Percentiles rank a stretch among this genome's conserved stretches.
Evolutionary conservation across 1,140 invertebrate species (phyloP).

Genomic region (Dendrolimus punctatus): DNA sequence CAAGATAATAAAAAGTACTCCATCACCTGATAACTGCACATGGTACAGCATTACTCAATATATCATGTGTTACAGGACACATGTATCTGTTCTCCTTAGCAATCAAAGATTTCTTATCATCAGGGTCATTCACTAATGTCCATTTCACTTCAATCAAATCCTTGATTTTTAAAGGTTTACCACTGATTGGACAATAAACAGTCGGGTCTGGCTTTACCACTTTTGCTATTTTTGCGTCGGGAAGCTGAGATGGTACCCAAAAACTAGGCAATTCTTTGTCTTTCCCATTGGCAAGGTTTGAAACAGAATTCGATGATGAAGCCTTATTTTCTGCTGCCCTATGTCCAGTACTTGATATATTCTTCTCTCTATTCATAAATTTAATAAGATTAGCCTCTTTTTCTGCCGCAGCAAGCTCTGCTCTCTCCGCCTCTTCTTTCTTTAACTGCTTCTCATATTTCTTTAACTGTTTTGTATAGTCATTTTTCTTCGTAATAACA

Average conservation of each 20-base stretch:
- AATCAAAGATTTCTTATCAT: conserved; percentile 87
- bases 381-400: conserved; percentile 67
- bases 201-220: conserved; percentile 91
- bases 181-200: conserved; percentile 96
- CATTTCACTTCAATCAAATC: conserved; percentile 97
- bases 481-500: conserved; percentile 95
- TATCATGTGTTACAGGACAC: conserved; percentile 97
- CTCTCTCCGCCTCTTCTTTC: conserved; percentile 76
- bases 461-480: conserved; percentile 91
- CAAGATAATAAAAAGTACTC: background rate
- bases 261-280: conserved; percentile 88
- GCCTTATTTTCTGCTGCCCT: conserved; percentile 19
- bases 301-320: conserved; percentile 45
- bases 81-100: conserved; percentile 93
- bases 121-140: conserved; percentile 89
- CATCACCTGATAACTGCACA: conserved; percentile 87
- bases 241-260: conserved; percentile 97
- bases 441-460: conserved; percentile 93
- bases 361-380: conserved; percentile 83
- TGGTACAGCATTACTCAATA: conserved; percentile 94
- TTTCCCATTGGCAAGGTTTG: conserved; percentile 63
- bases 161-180: conserved; percentile 89
- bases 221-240: conserved; percentile 81
- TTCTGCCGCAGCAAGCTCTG: conserved; percentile 77
- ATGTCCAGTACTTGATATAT: conserved; percentile 72